These are phyloP conservation scores for Hylomyscus alleni DNA, from an alignment of 2,797 vertebrate genomes.

Conservation along the genomic window DNA sequence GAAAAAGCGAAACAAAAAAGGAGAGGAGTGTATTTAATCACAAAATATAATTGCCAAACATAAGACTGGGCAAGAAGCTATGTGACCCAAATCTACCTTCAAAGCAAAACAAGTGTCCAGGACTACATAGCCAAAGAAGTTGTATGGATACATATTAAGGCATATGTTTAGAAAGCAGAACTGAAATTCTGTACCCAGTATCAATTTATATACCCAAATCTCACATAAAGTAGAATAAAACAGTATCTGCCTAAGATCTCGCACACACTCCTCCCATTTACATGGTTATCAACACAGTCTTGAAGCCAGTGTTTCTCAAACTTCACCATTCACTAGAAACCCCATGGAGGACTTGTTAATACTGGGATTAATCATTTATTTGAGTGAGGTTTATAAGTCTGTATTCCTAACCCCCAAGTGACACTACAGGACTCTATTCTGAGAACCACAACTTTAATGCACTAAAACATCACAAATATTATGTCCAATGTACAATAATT, in stretches of 20 bases:
- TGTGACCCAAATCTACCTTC: slow-evolving; percentile 33
- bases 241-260: neutral
- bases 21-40: neutral
- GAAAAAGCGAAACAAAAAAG: neutral
- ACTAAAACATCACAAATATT: slow-evolving; percentile 49
- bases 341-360: neutral
- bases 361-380: neutral
- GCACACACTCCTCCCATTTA: slow-evolving; percentile 21
- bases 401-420: slow-evolving; percentile 23
- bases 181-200: neutral
- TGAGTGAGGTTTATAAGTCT: slow-evolving; percentile 7
- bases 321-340: slow-evolving; percentile 1
- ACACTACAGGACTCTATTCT: neutral
- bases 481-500: slow-evolving; percentile 44
- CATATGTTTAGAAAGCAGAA: neutral
- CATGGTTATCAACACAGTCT: neutral
- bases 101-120: slow-evolving; percentile 61
- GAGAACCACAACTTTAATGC: slow-evolving; percentile 22
- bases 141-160: neutral
- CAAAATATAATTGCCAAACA: slow-evolving; percentile 22
- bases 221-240: slow-evolving; percentile 51
- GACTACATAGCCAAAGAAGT: neutral
- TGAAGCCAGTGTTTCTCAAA: slow-evolving; percentile 41
- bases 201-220: neutral
- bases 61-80: neutral